Evolutionary conservation across 2,113 vertebrate genomes (phyloP), one percentile per base, ranked within the genome.

Genomic region (Platichthys stellatus): DNA sequence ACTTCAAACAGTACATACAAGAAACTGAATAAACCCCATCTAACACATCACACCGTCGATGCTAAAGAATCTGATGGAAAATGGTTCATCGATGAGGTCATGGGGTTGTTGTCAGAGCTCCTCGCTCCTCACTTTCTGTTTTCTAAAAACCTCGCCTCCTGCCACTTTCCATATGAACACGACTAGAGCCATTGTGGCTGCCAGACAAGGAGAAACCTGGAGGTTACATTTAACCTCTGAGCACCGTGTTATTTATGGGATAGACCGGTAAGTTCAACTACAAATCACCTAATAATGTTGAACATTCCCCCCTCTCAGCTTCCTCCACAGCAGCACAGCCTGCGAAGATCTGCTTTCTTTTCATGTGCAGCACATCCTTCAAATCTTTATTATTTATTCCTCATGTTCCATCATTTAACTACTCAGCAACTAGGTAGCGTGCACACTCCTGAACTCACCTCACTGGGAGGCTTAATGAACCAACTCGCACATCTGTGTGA

Each of bases 251-350:
- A 86, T 78, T 85, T 78, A 86, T 78, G 82, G 59, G 56, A 53
- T 43, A 60, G 73, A 67, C 76, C 69, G 21, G 49, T 53, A 61
- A 47, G 70, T 80, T 80, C 53, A 80, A 64, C 78, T 63, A 80
- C 81, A 88, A 86, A 82, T 88, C 81, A 82, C 73, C 51, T 17
- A 28, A 78, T 78, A 60, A 78, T 35, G 74, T 69, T 69, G 12
- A 66, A 75, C 72, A 12, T 77, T 56, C 69, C 43, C 15, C 45
- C 17, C 14, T 49, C 47, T 80, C 54, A 40, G 57, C 43, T 68
- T 76, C n/a, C 63, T 38, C 38, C 38, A 47, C 23, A 69, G 47
- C 61, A 12, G 17, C 24, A 54, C 56, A 23, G 26, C 61, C 43
- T 56, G 23, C 1, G 20, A 72, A 68, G 15, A 74, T 57, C 28